These are phyloP conservation scores for Uria aalge DNA, from an alignment of 2,113 vertebrate genomes.

Conservation along the genomic window DNA sequence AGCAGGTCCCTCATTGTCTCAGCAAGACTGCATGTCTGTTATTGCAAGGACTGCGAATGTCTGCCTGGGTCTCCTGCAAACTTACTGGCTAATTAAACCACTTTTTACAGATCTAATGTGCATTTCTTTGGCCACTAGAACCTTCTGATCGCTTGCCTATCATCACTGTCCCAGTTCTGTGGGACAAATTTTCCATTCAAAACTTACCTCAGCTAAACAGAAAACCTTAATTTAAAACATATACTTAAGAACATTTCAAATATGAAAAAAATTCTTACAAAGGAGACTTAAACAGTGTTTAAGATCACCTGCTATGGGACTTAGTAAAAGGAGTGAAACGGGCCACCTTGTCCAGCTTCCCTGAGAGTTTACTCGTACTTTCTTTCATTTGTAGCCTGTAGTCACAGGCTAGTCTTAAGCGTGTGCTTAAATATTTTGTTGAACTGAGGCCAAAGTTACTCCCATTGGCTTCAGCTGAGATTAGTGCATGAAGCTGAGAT, in stretches of 20 bases:
- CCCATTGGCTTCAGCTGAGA: neutral
- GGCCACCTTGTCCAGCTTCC: neutral
- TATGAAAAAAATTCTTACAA: neutral
- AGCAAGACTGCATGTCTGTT: neutral
- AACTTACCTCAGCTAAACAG: neutral
- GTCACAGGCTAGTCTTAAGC: neutral
- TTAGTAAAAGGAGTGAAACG: neutral
- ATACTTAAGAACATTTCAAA: neutral
- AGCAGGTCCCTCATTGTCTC: neutral
- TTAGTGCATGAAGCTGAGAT: slow-evolving; percentile 1
- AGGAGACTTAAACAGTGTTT: neutral
- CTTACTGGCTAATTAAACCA: neutral
- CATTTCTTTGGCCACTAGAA: neutral
- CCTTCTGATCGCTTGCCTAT: neutral
- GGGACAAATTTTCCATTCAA: neutral
- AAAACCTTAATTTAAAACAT: neutral
- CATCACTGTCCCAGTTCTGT: neutral
- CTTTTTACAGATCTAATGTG: neutral
- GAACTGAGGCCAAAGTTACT: neutral
- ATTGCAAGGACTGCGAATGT: neutral
- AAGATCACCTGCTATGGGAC: neutral
- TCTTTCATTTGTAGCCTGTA: neutral
- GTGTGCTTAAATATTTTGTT: slow-evolving; percentile 18
- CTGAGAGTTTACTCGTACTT: neutral
- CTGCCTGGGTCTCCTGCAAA: neutral